Conservation (phyloP, 2,113 vertebrate genomes). For the Chaenocephalus aceratus region DNA sequence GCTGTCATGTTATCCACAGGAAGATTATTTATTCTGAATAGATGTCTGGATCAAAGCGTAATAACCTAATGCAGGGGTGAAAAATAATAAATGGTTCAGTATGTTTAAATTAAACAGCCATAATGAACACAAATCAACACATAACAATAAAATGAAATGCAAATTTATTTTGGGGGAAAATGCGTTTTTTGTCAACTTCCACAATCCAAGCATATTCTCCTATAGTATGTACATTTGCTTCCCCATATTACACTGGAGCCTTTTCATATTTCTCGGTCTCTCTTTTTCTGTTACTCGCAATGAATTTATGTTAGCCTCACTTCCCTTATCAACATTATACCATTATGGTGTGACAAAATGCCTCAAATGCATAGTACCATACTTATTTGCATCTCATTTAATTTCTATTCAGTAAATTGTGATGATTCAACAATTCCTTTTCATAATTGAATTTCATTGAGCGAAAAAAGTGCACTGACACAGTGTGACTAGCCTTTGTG, state of each 20-base stretch:
- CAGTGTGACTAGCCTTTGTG: conserved; percentile 16
- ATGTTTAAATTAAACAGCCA: conserved; percentile 31
- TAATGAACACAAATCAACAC: conserved; percentile 26
- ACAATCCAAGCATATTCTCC: conserved; percentile 28
- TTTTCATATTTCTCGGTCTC: conserved; percentile 42
- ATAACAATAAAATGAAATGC: conserved; percentile 13
- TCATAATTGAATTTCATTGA: conserved; percentile 75
- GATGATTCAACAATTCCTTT: conserved; percentile 73
- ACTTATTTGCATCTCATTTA: conserved; percentile 81
- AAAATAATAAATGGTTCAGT: conserved; percentile 21
- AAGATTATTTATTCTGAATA: conserved; percentile 40
- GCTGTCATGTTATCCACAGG: conserved; percentile 54
- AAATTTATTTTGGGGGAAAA: conserved; percentile 13
- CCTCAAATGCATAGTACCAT: conserved; percentile 69
- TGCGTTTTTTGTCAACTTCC: conserved; percentile 15
- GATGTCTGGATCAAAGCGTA: conserved; percentile 33
- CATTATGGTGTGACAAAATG: conserved; percentile 76
- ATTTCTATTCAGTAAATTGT: conserved; percentile 70
- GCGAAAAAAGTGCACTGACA: conserved; percentile 47
- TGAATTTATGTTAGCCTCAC: conserved; percentile 65
- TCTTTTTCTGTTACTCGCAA: conserved; percentile 35
- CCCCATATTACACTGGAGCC: conserved; percentile 26
- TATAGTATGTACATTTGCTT: conserved; percentile 8
- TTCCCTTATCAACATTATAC: conserved; percentile 71
- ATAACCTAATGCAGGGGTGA: conserved; percentile 31